These are phyloP conservation scores for Heteropelma amictum DNA, from an alignment of 2,888 invertebrate species.

Conservation along the genomic window DNA sequence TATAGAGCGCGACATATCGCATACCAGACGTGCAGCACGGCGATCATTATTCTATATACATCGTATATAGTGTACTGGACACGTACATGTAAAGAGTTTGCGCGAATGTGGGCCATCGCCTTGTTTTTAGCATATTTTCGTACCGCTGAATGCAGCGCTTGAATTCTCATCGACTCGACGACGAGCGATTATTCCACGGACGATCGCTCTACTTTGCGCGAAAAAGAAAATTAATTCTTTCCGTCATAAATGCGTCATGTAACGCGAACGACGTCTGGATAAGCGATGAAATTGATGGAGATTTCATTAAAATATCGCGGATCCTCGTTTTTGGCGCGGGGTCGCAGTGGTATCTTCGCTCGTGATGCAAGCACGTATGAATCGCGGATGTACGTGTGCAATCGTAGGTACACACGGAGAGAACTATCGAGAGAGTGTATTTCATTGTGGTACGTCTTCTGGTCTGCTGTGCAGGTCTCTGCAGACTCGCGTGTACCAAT, in stretches of 20 bases:
- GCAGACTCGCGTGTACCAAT: conserved; percentile 33
- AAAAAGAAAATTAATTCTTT: neutral
- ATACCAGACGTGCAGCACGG: conserved; percentile 41
- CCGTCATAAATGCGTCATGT: neutral
- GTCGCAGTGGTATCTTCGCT: too few species aligned
- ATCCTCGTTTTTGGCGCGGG: too few species aligned
- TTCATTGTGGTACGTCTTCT: conserved; percentile 26
- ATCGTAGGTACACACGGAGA: neutral
- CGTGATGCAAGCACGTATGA: too few species aligned
- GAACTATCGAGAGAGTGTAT: conserved; percentile 1
- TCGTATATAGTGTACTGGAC: too few species aligned
- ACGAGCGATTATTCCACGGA: neutral
- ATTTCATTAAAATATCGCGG: conserved; percentile 37
- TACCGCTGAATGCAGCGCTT: too few species aligned
- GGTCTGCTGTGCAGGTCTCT: conserved; percentile 27
- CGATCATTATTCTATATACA: conserved; percentile 4
- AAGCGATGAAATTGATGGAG: conserved; percentile 8
- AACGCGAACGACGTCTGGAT: conserved; percentile 7
- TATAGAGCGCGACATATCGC: conserved; percentile 55
- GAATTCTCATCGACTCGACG: too few species aligned
- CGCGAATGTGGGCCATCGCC: neutral
- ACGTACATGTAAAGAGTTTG: neutral
- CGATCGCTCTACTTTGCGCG: neutral
- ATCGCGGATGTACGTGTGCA: too few species aligned
- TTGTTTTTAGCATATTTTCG: neutral